Conservation (phyloP, 2,797 vertebrate species). For the Pachyuromys duprasi region DNA sequence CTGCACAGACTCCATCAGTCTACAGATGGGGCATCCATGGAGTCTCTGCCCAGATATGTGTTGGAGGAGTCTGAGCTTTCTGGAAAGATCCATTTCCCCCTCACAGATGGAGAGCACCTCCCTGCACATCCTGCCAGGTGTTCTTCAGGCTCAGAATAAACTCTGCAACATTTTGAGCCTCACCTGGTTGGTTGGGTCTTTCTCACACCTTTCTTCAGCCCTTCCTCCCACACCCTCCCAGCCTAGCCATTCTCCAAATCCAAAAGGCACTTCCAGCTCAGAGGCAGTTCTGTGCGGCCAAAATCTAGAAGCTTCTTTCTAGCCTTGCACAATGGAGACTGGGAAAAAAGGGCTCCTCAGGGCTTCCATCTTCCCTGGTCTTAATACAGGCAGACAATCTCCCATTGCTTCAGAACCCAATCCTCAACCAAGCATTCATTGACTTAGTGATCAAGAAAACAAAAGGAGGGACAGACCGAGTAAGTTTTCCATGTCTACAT, state of each 20-base stretch:
- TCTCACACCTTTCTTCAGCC: accelerated
- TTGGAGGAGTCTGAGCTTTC: not conserved
- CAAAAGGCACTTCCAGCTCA: not conserved
- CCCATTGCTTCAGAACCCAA: not conserved
- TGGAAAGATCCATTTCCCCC: not conserved
- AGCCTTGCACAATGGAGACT: accelerated
- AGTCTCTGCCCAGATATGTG: not conserved
- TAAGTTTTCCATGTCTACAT: constrained; percentile 58
- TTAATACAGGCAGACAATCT: not conserved
- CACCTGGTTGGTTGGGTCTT: not conserved
- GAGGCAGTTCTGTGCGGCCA: not conserved
- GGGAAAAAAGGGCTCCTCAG: not conserved
- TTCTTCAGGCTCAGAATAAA: not conserved
- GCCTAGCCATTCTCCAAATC: not conserved
- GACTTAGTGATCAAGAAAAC: constrained; percentile 44
- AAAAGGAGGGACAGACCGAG: constrained; percentile 60
- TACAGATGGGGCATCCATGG: not conserved
- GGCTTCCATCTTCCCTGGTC: not conserved
- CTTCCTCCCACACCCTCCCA: no score
- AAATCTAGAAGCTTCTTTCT: not conserved
- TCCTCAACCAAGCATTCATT: not conserved
- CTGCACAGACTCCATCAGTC: accelerated
- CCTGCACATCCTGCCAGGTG: not conserved
- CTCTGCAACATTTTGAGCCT: accelerated
- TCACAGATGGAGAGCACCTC: not conserved